phyloP scores from a whole-genome alignment of 2,888 invertebrate genomes.

The Mesorhabditis sp. region DNA sequence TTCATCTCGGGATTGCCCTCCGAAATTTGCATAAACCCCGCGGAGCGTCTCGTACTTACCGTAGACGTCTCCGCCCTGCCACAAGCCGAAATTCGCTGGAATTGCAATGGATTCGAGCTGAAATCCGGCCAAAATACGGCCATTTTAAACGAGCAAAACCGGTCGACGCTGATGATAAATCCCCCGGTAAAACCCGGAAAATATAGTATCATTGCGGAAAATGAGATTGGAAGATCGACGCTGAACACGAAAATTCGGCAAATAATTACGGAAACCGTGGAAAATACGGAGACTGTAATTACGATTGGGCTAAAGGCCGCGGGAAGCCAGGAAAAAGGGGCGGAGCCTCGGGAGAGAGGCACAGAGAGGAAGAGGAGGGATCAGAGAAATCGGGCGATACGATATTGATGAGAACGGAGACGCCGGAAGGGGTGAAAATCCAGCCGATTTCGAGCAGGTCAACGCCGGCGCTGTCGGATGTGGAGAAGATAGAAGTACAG shows the following conservation, averaged over 20 bases:
- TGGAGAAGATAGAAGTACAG: background rate
- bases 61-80: slow-evolving; percentile 51
- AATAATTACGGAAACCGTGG: slow-evolving; percentile 25
- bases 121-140: slow-evolving; percentile 30
- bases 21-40: slow-evolving; percentile 24
- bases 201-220: slow-evolving; percentile 43
- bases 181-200: slow-evolving; percentile 50
- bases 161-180: slow-evolving; percentile 46
- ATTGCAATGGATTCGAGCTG: slow-evolving; percentile 61
- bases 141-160: slow-evolving; percentile 43
- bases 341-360: background rate
- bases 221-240: slow-evolving; percentile 41
- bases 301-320: slow-evolving; percentile 12
- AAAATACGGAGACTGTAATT: slow-evolving; percentile 22
- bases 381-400: background rate
- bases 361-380: background rate
- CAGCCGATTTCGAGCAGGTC: background rate
- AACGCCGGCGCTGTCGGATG: background rate
- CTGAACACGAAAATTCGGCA: slow-evolving; percentile 27
- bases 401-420: background rate
- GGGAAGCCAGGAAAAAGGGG: background rate
- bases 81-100: slow-evolving; percentile 60
- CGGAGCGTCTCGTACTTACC: slow-evolving; percentile 46
- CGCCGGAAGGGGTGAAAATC: background rate
- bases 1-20: slow-evolving; percentile 42